Conservation (phyloP, 1,140 invertebrate genomes). For the Sycobia sp. region DNA sequence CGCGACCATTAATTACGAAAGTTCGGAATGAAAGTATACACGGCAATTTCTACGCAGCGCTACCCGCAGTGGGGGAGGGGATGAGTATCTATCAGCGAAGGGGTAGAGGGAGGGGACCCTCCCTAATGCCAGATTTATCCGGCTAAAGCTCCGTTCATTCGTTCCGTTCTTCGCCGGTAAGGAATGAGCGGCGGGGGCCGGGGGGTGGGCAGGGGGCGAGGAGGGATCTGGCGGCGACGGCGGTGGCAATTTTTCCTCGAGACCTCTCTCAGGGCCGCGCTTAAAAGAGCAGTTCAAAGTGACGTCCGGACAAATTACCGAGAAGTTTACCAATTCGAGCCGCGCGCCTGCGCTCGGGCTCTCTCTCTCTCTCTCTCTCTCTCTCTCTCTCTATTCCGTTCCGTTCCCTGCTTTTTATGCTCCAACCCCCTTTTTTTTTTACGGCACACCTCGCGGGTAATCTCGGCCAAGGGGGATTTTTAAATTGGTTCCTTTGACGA, state of each 20-base stretch:
- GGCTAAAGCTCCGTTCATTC: conserved; percentile 21
- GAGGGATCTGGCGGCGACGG: no score
- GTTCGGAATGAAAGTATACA: no score
- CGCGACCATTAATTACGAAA: no score
- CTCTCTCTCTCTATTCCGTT: conserved; percentile 37
- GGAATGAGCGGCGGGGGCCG: no score
- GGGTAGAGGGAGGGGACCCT: no score
- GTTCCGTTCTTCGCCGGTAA: not conserved
- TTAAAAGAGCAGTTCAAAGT: conserved; percentile 51
- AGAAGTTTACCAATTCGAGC: conserved; percentile 55
- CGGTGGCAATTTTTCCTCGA: no score
- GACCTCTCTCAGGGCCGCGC: conserved; percentile 23
- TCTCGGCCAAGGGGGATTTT: conserved; percentile 61
- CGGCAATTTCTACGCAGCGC: no score
- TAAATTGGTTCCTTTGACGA: conserved; percentile 63
- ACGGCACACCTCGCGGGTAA: no score
- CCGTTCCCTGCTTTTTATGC: conserved; percentile 38
- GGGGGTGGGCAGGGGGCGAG: not conserved
- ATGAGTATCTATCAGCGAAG: no score
- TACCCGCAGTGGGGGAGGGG: no score
- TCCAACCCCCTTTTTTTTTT: no score
- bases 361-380: not conserved
- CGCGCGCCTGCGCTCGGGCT: not conserved
- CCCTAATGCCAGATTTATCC: conserved; percentile 18
- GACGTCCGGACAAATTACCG: conserved; percentile 51